Base-by-base conservation (phyloP, 2,797 vertebrate species). In the Pelochelys cantorii region DNA sequence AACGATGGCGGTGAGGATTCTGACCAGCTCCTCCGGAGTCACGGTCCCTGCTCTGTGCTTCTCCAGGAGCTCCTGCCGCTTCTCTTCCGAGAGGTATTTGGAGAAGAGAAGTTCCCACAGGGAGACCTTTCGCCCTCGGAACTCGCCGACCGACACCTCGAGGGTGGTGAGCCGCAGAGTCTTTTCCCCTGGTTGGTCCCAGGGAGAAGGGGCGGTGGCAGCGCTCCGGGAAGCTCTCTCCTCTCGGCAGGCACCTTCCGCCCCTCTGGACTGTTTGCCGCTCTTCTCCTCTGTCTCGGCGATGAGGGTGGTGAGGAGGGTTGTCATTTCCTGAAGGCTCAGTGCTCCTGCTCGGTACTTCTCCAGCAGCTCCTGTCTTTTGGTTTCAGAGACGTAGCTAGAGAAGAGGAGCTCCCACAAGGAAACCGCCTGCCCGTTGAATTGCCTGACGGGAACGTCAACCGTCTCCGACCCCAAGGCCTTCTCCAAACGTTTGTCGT, bases 341-440 rank as follows among this genome's bases (percentile, higher is more conserved):
- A 98, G 86, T 1, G 74, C 0, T 23, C 96, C 93, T 15, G 79
- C 94, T 79, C 37, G 81, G 90, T 92, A 96, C 15, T 83, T 29
- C 60, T 97, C 97, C 86, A 98, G 97, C 92, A 98, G 95, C 71
- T 98, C 97, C 88, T 98, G 97, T 81, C 98, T 98, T 96, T 94
- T 97, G 42, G 97, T 95, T 83, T 98, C 98, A 11, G 96, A 94
- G 68, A 99, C 93, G 96, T 98, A 98, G 84, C 98, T 98, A 94
- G 98, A 98, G 96, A 98, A 98, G 71, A 99, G 98, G 13, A 99
- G 97, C 74, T 99, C 99, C 99, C 99, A 99, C 15, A 99, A 92
- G 6, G 59, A 60, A 14, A 60, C 27, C 27, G 29, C 59, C 59
- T 31, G 59, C 59, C 59, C 27, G 14, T 60, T 60, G 59, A 60